These are phyloP conservation scores for Leptinotarsa tumamoca DNA, from an alignment of 2,888 invertebrate genomes.

Conservation along the genomic window DNA sequence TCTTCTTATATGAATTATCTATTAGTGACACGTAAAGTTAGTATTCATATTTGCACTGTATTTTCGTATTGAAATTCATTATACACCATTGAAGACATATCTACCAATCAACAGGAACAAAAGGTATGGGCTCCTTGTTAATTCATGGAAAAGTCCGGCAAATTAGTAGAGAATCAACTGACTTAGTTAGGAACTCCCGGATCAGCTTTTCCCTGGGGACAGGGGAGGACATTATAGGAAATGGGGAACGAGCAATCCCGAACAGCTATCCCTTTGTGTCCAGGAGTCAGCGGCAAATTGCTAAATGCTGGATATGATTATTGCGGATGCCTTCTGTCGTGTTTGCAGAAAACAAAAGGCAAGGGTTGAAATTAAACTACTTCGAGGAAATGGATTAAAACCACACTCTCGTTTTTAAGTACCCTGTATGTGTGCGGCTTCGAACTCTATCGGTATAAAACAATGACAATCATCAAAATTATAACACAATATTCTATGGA, in stretches of 20 bases:
- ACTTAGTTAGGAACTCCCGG: slow-evolving; percentile 23
- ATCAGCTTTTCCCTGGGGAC: slow-evolving; percentile 19
- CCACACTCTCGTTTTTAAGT: background rate
- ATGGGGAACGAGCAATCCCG: slow-evolving; percentile 23
- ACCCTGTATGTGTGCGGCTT: no score
- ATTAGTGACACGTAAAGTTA: no score
- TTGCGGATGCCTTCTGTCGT: slow-evolving; percentile 16
- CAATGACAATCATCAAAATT: no score
- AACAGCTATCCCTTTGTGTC: slow-evolving; percentile 22
- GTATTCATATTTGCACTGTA: background rate
- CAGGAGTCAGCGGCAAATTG: slow-evolving; percentile 23
- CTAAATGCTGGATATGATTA: slow-evolving; percentile 25
- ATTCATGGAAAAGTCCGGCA: slow-evolving; percentile 26
- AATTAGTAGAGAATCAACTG: slow-evolving; percentile 29
- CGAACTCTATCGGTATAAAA: no score
- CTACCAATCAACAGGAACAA: slow-evolving; percentile 17
- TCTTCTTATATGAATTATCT: no score
- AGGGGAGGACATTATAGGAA: slow-evolving; percentile 21
- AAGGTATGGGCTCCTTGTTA: slow-evolving; percentile 17
- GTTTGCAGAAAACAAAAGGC: slow-evolving; percentile 17
- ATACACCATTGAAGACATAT: background rate
- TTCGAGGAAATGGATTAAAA: background rate
- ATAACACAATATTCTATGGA: no score
- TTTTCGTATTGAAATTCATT: background rate
- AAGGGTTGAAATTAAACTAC: background rate